Base-by-base conservation (phyloP, 2,113 vertebrate species). In the Ctenodactylus gundi region DNA sequence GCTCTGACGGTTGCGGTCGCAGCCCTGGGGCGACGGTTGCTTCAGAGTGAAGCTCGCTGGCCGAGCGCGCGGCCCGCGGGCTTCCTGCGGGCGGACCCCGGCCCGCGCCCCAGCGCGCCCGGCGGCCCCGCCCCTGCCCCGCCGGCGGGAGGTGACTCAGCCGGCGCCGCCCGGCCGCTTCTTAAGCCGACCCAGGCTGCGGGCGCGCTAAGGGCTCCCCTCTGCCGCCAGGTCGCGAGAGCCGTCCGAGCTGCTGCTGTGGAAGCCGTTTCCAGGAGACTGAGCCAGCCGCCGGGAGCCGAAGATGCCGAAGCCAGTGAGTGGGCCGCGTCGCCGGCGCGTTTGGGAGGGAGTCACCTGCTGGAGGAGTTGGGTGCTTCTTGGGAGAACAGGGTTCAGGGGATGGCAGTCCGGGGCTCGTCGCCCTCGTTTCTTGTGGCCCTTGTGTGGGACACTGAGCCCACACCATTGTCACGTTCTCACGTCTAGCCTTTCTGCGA, bases 231-330 rank as follows among this genome's bases (percentile, higher is more conserved):
- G 95, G 68, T 96, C 95, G 86, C 92, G 58, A 44, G 82, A 53
- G 73, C 88, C 21, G 44, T 85, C 23, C 78, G 18, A 36, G 57
- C 25, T 0, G 49, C 91, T 58, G 86, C 78, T 49, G 77, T 77
- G 80, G 60, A n/a, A 82, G 44, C 85, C 67, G 77, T 85, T 96
- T 93, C 39, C 72, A n/a, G 84, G 58, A 88, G 51, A 82, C 29
- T 15, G 68, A 85, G 82, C 90, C 94, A 91, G 77, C 84, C 77
- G 49, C 86, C 96, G 95, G 94, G 87, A 97, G 98, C 88, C 82
- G 78, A 99, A 98, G 67, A 99, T 99, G 99, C 99, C 99, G 18
- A 99, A 99, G 97, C 98, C 99, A 90, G 99, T 99, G 91, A 98
- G 99, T 97, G 49, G 39, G 62, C 41, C 7, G 3, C 6, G 12